Evolutionary conservation across 2,797 vertebrate genomes (phyloP), one percentile per base, ranked within the genome.

Genomic region (Distichodus sexfasciatus): DNA sequence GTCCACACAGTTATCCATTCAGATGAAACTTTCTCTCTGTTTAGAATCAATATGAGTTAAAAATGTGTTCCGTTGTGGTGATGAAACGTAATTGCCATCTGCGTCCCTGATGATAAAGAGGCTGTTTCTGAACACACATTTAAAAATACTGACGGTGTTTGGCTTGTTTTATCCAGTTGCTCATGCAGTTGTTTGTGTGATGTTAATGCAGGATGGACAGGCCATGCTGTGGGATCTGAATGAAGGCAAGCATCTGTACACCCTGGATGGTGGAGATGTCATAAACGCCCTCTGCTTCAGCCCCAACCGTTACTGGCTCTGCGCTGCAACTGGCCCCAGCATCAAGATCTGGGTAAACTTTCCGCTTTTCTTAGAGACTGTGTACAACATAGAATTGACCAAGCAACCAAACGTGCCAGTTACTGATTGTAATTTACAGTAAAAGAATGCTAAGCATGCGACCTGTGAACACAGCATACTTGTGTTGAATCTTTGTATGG

Each of bases 151-250:
- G 31, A 15, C 12, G 3, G 12, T 4, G 10, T 41, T 3, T 14
- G 4, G 2, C 7, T 33, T 4, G 6, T 19, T 24, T 9, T 24
- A 29, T 12, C 21, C 10, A 35, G 6, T 3, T 10, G n/a, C 28
- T 24, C 40, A 50, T 7, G n/a, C 33, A 9, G n/a, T 51, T 29
- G 12, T 48, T 9, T 29, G 2, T 33, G 29, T 26, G 6, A 1
- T 48, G 15, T 0, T 66, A 15, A 59, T 35, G 2, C 61, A 92
- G 96, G 97, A 98, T 0, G 97, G 96, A 0, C 96, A 98, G 83
- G 97, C 95, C 43, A 98, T 98, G 96, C 86, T 98, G 47, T 99
- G 97, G 96, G 96, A 99, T 77, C 90, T 99, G 72, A 99, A 98
- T 0, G 97, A 99, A 80, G 96, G 97, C 69, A 99, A 99, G 65